Evolutionary conservation across 2,113 vertebrate species (phyloP), one percentile per base, ranked within the genome.

Genomic region (Gadus chalcogrammus): DNA sequence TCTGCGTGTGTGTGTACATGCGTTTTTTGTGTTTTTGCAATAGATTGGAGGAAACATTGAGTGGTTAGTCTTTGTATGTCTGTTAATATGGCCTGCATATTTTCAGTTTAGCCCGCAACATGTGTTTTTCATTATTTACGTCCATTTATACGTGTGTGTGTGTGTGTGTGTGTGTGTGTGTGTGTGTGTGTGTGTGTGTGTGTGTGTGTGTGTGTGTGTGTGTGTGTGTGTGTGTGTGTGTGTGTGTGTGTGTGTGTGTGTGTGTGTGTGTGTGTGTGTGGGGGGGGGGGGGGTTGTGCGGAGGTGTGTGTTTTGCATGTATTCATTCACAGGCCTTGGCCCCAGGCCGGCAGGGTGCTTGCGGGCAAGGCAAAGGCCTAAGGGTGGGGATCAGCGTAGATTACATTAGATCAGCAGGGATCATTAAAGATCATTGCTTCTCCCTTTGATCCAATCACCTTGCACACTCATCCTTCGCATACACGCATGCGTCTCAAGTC

Each of bases 401-500:
- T 83, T 74, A 77, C 59, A 71, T 48, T 42, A 78, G 79, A 84
- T 87, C 76, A 82, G 72, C 27, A 68, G 56, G 74, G 78, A 82
- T 83, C 73, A 86, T 72, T 68, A 61, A 17, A 75, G 78, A 85
- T 82, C 74, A 78, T 61, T 55, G 48, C 66, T 53, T 61, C 24
- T 66, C 24, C 56, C 59, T 85, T 83, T 88, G 75, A 84, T 88
- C 73, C 75, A 74, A 77, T 82, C 74, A 76, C 58, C 76, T 65
- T 55, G 16, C 55, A 68, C 70, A 72, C 35, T 71, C 66, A 70
- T 35, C 62, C 76, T 27, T 24, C 61, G 11, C 61, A 62, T 48
- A 0, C 42, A 1, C 42, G 42, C 42, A 12, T 13, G 42, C 6
- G 78, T 79, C 48, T 64, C 65, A 70, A 76, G 71, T 69, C 65